Evolutionary conservation across 2,113 vertebrate species (phyloP).

Genomic region (Ciconia boyciana): DNA sequence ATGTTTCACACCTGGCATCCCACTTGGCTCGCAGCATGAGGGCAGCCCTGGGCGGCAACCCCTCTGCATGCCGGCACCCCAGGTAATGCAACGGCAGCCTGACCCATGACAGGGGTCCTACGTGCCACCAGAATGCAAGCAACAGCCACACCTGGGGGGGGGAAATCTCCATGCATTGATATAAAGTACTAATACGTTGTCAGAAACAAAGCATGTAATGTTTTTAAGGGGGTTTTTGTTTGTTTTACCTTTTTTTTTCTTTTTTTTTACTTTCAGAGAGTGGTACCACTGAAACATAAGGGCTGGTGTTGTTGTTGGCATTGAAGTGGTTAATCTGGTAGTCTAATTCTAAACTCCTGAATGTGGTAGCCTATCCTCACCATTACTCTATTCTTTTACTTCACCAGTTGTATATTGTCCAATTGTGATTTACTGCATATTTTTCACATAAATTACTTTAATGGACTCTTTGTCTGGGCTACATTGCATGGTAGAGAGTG

Average conservation of each 20-base stretch:
- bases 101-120: too few relatives aligned
- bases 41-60: background rate
- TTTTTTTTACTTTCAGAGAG: background rate
- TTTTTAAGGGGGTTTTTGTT: background rate
- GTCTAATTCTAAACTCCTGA: background rate
- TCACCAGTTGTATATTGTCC: background rate
- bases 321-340: background rate
- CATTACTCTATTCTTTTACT: background rate
- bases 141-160: background rate
- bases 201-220: background rate
- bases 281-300: background rate
- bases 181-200: background rate
- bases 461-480: background rate
- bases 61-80: too few relatives aligned
- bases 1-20: background rate
- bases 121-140: background rate
- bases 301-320: background rate
- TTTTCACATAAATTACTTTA: conserved; percentile 18
- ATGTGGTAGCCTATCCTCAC: background rate
- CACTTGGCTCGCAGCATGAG: background rate
- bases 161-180: too few relatives aligned
- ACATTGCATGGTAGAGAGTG: background rate
- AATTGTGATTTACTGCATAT: background rate
- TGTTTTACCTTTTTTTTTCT: background rate
- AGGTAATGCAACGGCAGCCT: accelerated